Evolutionary conservation across 2,797 vertebrate species (phyloP).

Genomic region (Hydrolagus colliei): DNA sequence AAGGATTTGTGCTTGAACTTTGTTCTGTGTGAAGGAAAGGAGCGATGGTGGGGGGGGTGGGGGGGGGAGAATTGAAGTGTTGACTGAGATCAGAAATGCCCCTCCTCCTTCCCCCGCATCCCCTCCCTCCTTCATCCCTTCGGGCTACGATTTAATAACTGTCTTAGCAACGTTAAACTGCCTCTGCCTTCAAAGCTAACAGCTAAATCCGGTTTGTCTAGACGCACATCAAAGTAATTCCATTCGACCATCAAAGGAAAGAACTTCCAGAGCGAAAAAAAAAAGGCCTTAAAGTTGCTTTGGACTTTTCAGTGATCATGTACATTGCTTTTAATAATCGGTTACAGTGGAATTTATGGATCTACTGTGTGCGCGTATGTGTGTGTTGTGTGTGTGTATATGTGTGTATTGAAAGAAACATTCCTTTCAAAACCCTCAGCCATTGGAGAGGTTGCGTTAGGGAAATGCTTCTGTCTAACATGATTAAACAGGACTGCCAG

Average conservation of each 20-base stretch:
- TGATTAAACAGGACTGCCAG: slow-evolving; percentile 36
- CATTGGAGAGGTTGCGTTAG: slow-evolving; percentile 26
- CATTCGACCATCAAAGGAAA: slow-evolving; percentile 32
- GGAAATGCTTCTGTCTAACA: slow-evolving; percentile 27
- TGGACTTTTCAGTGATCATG: not conserved
- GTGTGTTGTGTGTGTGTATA: not conserved
- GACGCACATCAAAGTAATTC: slow-evolving; percentile 33
- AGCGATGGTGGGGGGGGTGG: not conserved
- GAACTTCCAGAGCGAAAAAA: slow-evolving; percentile 7
- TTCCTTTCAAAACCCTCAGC: not conserved
- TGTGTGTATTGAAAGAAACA: not conserved
- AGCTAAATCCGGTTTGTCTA: slow-evolving; percentile 35
- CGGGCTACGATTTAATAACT: slow-evolving; percentile 33
- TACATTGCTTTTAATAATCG: not conserved
- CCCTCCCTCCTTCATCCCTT: not conserved
- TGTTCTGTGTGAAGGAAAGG: no score
- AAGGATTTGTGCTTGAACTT: no score
- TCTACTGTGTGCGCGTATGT: no score
- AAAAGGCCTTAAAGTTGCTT: not conserved
- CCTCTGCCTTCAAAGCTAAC: slow-evolving; percentile 23
- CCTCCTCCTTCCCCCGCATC: no score
- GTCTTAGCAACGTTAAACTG: slow-evolving; percentile 23
- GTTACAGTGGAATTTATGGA: no score
- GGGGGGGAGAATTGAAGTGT: not conserved
- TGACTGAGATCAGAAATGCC: not conserved